Evolutionary conservation across 2,888 invertebrate genomes (phyloP), one percentile per base, ranked within the genome.

Genomic region (Pemphredon lugubris): DNA sequence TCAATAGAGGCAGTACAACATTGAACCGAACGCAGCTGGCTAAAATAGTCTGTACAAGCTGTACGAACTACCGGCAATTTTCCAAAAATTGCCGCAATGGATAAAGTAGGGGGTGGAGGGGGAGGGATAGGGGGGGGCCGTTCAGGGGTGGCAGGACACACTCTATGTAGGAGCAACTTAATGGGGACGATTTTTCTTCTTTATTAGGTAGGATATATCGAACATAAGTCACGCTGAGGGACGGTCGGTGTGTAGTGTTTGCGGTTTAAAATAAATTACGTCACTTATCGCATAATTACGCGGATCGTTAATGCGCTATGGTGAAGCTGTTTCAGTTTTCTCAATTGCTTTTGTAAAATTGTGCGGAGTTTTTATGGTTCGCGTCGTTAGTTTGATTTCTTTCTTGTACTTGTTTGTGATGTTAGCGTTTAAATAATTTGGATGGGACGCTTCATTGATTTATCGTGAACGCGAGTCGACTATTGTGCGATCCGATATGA

Each of bases 1-100:
- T 88, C 87, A 88, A 88, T 88, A 87, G 86, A 86, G 81, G 81
- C 84, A 84, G 82, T 83, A 84, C 84, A 84, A 84, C 84, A 84
- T 82, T 78, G 84, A 84, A 83, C 82, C 81, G 81, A 79, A 85
- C 81, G 82, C 84, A 81, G 82, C 83, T 81, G 83, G 83, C 79
- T 86, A 77, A 84, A 85, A 85, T 81, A 75, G 78, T 81, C 77
- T 72, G 76, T 76, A 74, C 81, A 75, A 80, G 59, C 74, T 78
- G 69, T 71, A 77, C 74, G 74, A 63, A 71, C 47, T 48, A 42
- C 26, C 37, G 50, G 40, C 74, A 55, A 66, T 80, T 83, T 75
- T 73, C 73, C 73, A 60, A 80, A 84, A 83, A 81, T 61, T 18
- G 32, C 42, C 13, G 16, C 2, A 14, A 30, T 40, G 16, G 40